phyloP scores from a whole-genome alignment of 2,113 vertebrate species.

The Grus americana region DNA sequence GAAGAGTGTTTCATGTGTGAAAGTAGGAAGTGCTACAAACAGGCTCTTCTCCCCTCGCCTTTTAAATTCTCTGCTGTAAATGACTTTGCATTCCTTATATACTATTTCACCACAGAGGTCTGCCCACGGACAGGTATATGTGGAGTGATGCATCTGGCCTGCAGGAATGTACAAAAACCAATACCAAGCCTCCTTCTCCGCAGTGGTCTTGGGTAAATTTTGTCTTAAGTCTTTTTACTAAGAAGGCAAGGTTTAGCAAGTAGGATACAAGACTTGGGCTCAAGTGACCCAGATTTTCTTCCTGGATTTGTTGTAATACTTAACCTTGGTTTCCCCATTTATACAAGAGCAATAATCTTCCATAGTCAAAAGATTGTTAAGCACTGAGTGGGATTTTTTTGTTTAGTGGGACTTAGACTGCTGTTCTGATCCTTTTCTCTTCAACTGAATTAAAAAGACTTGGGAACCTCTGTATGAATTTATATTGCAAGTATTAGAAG shows the following conservation, averaged over 20 bases:
- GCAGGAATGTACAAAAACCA: conserved; percentile 90
- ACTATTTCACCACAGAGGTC: conserved; percentile 77
- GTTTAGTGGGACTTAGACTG: neutral
- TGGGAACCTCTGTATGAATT: neutral
- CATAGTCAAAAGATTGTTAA: neutral
- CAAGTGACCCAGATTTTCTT: neutral
- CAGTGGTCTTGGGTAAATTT: conserved; percentile 93
- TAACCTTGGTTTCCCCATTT: neutral
- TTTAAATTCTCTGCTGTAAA: neutral
- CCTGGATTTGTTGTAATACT: neutral
- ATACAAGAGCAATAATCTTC: neutral
- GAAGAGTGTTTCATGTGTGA: neutral
- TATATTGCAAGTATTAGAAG: neutral
- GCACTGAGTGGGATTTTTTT: neutral
- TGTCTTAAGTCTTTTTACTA: neutral
- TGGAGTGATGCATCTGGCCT: conserved; percentile 94
- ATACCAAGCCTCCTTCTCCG: conserved; percentile 88
- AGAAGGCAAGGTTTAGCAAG: neutral
- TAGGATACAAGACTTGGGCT: neutral
- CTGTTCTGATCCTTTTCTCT: neutral
- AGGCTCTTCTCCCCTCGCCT: neutral
- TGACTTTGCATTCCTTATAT: neutral
- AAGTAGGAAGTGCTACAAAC: neutral
- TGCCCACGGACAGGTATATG: conserved; percentile 96
- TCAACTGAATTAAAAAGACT: neutral